Evolutionary conservation across 2,113 vertebrate species (phyloP).

Genomic region (Hepsetus odoe): DNA sequence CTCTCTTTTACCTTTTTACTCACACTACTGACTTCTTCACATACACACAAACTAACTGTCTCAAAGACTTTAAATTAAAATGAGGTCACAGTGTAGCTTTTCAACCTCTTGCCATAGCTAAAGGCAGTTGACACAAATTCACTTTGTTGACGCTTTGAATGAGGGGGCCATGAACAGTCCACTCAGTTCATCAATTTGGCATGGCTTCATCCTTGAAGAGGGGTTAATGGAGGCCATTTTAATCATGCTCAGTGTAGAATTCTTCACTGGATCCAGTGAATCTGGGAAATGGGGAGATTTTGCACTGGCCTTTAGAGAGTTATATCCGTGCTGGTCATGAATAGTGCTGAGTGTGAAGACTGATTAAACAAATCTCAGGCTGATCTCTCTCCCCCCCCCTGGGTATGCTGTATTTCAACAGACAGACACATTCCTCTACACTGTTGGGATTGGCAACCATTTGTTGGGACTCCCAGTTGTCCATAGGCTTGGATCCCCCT

Average conservation of each 20-base stretch:
- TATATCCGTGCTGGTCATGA: slow-evolving; percentile 12
- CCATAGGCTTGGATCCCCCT: background rate
- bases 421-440: slow-evolving; percentile 30
- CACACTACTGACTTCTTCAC: background rate
- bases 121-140: slow-evolving; percentile 18
- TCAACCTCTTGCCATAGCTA: background rate
- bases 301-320: background rate
- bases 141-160: slow-evolving; percentile 6
- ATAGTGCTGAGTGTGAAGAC: slow-evolving; percentile 1
- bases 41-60: background rate
- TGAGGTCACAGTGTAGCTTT: background rate
- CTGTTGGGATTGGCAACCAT: background rate
- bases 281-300: background rate
- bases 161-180: background rate
- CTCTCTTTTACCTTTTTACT: background rate
- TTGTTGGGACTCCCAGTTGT: slow-evolving; percentile 22
- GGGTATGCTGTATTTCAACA: slow-evolving; percentile 5
- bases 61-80: background rate
- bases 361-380: slow-evolving; percentile 9
- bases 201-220: background rate
- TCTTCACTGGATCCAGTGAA: slow-evolving; percentile 7
- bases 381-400: slow-evolving; percentile 10
- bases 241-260: background rate
- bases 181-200: slow-evolving; percentile 8
- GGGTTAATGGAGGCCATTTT: background rate